phyloP scores from a whole-genome alignment of 2,797 vertebrate genomes.

The Anableps anableps region DNA sequence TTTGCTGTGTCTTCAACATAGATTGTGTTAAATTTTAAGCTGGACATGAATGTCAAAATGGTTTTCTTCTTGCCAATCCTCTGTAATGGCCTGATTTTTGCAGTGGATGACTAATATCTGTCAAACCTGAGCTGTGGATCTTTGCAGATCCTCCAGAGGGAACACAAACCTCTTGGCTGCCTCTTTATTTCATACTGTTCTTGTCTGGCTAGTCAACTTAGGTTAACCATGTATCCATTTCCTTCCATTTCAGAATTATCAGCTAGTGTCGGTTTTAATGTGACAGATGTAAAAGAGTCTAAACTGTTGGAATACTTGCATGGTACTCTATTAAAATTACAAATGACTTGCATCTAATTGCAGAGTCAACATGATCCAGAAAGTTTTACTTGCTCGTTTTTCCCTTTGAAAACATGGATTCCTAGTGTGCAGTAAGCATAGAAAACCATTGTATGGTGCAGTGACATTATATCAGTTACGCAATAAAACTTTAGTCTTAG shows the following conservation, averaged over 20 bases:
- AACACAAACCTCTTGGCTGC: not conserved
- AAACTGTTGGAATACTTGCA: not conserved
- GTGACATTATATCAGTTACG: conserved; percentile 20
- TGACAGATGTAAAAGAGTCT: not conserved
- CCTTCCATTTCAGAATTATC: not conserved
- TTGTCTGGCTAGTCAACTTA: not conserved
- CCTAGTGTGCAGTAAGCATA: conserved; percentile 33
- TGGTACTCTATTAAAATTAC: not conserved
- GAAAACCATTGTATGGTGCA: conserved; percentile 51
- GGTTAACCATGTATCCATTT: not conserved
- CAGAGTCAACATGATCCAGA: not conserved
- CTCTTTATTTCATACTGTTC: not conserved
- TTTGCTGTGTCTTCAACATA: not conserved
- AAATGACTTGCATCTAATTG: not conserved
- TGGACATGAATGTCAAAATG: not conserved
- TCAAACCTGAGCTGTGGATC: not conserved
- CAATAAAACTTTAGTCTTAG: conserved; percentile 18
- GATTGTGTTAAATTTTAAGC: not conserved
- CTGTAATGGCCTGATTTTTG: not conserved
- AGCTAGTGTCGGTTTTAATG: not conserved
- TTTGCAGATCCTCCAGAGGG: not conserved
- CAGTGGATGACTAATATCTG: too few species aligned
- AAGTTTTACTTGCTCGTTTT: not conserved
- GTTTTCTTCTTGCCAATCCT: not conserved
- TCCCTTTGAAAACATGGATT: not conserved